phyloP scores from a whole-genome alignment of 2,113 vertebrate genomes.

The Macroglossus sobrinus region DNA sequence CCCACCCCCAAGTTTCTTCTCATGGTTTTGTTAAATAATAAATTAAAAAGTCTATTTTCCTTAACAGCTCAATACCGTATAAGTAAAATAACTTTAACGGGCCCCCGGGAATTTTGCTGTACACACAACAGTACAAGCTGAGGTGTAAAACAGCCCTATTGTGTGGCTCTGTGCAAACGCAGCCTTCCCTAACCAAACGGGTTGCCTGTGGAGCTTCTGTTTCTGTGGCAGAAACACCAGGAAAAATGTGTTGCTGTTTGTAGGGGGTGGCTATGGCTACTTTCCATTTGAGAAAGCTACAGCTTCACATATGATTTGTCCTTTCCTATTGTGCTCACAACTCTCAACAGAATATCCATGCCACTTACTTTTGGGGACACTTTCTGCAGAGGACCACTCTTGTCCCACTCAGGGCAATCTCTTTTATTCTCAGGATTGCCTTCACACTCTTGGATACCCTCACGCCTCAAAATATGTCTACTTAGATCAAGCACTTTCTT shows the following conservation, averaged over 20 bases:
- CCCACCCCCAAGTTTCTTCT: neutral
- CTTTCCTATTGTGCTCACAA: neutral
- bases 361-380: neutral
- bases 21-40: constrained; percentile 42
- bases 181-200: neutral
- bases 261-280: neutral
- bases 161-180: neutral
- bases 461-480: neutral
- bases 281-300: neutral
- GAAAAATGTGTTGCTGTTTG: neutral
- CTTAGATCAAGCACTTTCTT: neutral
- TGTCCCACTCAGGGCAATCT: neutral
- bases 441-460: neutral
- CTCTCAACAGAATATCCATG: neutral
- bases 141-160: neutral
- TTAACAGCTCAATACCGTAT: neutral
- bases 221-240: neutral
- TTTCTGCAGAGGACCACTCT: neutral
- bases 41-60: neutral
- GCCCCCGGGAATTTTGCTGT: neutral
- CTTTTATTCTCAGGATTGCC: neutral
- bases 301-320: neutral
- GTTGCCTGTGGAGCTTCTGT: neutral
- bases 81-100: neutral
- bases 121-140: neutral